A percentile compares a stretch with the other conserved stretches of the same genome.
Conservation (phyloP, 2,888 invertebrate species). For the Acronicta aceris region DNA sequence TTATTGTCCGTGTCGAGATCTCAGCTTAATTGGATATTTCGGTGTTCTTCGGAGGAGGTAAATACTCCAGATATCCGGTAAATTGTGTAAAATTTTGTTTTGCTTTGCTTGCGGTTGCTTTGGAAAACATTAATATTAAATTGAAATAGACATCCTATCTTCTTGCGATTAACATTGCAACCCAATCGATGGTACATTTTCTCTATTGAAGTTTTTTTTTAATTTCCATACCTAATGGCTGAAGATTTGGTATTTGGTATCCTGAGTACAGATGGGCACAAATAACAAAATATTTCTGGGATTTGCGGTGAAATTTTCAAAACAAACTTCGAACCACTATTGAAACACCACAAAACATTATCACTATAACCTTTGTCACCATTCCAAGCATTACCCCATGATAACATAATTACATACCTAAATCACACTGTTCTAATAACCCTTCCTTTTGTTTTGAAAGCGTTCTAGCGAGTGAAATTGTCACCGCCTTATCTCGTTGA, state of each 20-base stretch:
- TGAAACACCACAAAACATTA: not conserved
- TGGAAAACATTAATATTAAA: not conserved
- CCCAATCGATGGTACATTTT: no score
- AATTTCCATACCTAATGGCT: no score
- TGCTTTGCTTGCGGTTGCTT: not conserved
- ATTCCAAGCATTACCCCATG: not conserved
- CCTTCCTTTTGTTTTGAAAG: constrained; percentile 21
- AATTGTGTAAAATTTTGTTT: not conserved
- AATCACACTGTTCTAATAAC: constrained; percentile 16
- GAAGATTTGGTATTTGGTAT: no score
- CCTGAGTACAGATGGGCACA: no score
- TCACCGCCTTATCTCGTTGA: constrained; percentile 60
- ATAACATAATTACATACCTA: constrained; percentile 9
- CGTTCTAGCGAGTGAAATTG: constrained; percentile 25
- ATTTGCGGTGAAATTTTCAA: no score
- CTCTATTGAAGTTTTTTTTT: no score
- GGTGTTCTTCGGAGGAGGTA: not conserved
- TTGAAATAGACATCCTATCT: no score
- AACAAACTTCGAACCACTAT: not conserved
- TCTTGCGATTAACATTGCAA: no score
- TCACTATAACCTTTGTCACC: not conserved
- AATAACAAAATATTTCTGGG: no score
- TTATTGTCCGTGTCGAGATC: not conserved
- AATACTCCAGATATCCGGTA: not conserved
- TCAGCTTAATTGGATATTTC: not conserved